Conservation (phyloP, 2,888 invertebrate species). For the Slavum lentiscoides region DNA sequence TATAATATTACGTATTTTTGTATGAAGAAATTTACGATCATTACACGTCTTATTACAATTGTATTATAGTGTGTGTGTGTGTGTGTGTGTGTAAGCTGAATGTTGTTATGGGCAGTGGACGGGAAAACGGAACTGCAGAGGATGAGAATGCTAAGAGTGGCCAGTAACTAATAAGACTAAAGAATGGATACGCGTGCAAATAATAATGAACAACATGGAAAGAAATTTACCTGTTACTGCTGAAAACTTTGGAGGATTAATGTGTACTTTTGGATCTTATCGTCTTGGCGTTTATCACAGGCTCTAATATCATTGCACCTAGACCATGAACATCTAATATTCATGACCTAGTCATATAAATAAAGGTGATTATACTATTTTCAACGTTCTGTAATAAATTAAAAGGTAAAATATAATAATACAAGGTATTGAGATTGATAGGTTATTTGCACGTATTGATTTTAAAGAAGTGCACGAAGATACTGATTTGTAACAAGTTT, state of each 20-base stretch:
- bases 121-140: too few species aligned
- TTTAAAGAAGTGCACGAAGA: conserved; percentile 91
- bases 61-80: too few species aligned
- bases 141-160: too few species aligned
- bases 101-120: too few species aligned
- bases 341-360: too few species aligned
- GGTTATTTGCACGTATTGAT: conserved; percentile 92
- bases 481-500: conserved; percentile 84
- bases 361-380: conserved; percentile 92
- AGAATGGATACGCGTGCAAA: conserved; percentile 91
- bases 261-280: conserved; percentile 99
- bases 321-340: too few species aligned
- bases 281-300: conserved; percentile 90
- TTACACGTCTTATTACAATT: too few species aligned
- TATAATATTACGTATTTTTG: too few species aligned
- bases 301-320: conserved; percentile 98
- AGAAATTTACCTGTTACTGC: conserved; percentile 91
- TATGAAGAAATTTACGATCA: too few species aligned
- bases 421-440: conserved; percentile 97
- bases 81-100: too few species aligned
- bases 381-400: conserved; percentile 90
- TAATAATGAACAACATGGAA: conserved; percentile 79
- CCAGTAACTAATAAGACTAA: too few species aligned
- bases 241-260: conserved; percentile 93
- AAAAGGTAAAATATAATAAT: conserved; percentile 96